Conservation (phyloP, 1,140 invertebrate species). For the Olivierus martensii region DNA sequence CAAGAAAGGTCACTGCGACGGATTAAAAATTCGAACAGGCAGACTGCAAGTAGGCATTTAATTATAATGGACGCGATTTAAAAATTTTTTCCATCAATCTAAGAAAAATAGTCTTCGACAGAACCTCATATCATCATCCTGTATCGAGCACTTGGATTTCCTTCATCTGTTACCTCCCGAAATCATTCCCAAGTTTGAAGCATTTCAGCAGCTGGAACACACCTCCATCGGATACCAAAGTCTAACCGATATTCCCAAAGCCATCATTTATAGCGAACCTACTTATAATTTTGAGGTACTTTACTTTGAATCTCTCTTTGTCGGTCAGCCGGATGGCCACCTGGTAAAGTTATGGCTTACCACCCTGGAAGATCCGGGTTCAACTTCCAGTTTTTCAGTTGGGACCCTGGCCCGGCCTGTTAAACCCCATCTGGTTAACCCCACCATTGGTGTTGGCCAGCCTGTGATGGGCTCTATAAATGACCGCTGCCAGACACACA, state of each 20-base stretch:
- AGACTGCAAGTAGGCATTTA: constrained; percentile 56
- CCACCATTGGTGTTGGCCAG: no score
- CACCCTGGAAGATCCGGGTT: no score
- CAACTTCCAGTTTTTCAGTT: no score
- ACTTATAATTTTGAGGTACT: constrained; percentile 22
- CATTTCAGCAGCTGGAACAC: constrained; percentile 63
- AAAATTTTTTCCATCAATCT: no score
- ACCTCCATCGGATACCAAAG: constrained; percentile 84
- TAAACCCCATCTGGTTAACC: no score
- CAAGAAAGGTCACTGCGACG: constrained; percentile 91
- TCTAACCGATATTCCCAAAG: constrained; percentile 87
- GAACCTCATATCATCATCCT: constrained; percentile 86
- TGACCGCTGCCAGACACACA: no score
- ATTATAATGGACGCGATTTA: no score
- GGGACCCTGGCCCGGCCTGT: no score
- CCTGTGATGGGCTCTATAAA: no score
- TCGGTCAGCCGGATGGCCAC: no score
- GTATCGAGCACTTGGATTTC: constrained; percentile 88
- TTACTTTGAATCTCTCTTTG: no score
- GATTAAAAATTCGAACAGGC: constrained; percentile 86
- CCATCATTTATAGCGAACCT: constrained; percentile 52
- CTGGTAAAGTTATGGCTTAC: no score
- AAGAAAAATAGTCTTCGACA: constrained; percentile 19
- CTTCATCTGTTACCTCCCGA: constrained; percentile 58
- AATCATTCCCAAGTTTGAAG: constrained; percentile 41